Percentiles rank a stretch among this genome's conserved stretches.
phyloP scores from a whole-genome alignment of 2,113 vertebrate genomes.

The Ondatra zibethicus region DNA sequence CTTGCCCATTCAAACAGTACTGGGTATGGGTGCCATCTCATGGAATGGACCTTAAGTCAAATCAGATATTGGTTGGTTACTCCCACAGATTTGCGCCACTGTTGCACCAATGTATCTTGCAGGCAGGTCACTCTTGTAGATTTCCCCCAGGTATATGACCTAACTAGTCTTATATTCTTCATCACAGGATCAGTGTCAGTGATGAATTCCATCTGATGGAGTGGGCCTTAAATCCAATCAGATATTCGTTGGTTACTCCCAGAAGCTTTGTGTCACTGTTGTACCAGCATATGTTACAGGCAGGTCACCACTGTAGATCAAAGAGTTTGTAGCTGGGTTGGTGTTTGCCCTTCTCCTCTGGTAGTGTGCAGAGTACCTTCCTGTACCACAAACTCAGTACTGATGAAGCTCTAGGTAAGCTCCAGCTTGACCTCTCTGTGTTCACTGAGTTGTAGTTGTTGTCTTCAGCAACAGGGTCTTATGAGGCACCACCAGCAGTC shows the following conservation, averaged over 20 bases:
- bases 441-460: background rate
- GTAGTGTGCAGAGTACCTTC: background rate
- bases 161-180: background rate
- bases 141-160: background rate
- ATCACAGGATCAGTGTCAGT: background rate
- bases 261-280: background rate
- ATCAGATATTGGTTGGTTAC: background rate
- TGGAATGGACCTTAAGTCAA: background rate
- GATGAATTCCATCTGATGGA: background rate
- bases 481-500: background rate
- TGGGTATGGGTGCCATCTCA: background rate
- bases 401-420: background rate
- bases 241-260: background rate
- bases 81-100: background rate
- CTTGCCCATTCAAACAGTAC: background rate
- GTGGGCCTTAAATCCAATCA: background rate
- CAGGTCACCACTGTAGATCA: background rate
- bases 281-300: background rate
- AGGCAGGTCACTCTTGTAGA: background rate
- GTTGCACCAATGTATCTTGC: background rate
- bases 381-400: background rate
- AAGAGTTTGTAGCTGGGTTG: background rate
- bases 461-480: background rate
- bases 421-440: background rate
- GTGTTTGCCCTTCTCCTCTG: background rate